Conservation (phyloP, 2,113 vertebrate genomes). For the Panurus biarmicus region DNA sequence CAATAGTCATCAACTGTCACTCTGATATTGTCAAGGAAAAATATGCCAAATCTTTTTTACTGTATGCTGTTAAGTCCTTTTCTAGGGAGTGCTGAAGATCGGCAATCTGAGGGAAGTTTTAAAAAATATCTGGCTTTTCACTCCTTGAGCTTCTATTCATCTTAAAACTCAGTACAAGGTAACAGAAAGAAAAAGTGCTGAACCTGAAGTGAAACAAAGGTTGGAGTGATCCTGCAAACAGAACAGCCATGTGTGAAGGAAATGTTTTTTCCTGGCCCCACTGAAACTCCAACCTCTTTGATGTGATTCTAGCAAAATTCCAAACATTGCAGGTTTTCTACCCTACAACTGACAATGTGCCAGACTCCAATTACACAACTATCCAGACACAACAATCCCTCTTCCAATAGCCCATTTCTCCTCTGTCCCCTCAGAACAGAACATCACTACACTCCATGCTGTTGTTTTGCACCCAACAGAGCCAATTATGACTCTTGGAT, state of each 20-base stretch:
- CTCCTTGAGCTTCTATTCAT: background rate
- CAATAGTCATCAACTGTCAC: background rate
- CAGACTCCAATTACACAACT: background rate
- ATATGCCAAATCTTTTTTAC: background rate
- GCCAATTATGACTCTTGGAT: background rate
- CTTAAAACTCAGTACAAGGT: background rate
- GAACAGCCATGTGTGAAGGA: background rate
- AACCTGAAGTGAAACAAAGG: background rate
- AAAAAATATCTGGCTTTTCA: background rate
- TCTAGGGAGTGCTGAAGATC: background rate
- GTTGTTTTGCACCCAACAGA: background rate
- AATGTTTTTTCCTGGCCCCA: background rate
- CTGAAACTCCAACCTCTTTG: background rate
- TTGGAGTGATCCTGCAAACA: background rate
- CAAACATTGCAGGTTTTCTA: background rate
- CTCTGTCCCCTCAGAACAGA: background rate
- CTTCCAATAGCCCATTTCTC: background rate
- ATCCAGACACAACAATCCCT: background rate
- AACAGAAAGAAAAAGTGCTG: background rate
- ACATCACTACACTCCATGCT: background rate
- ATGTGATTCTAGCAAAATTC: background rate
- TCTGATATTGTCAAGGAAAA: background rate
- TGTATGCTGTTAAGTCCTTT: background rate
- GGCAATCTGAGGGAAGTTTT: background rate
- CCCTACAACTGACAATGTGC: background rate